A percentile compares a stretch with the other conserved stretches of the same genome.
phyloP scores from a whole-genome alignment of 2,888 invertebrate genomes.

The Pemphredon lugubris region DNA sequence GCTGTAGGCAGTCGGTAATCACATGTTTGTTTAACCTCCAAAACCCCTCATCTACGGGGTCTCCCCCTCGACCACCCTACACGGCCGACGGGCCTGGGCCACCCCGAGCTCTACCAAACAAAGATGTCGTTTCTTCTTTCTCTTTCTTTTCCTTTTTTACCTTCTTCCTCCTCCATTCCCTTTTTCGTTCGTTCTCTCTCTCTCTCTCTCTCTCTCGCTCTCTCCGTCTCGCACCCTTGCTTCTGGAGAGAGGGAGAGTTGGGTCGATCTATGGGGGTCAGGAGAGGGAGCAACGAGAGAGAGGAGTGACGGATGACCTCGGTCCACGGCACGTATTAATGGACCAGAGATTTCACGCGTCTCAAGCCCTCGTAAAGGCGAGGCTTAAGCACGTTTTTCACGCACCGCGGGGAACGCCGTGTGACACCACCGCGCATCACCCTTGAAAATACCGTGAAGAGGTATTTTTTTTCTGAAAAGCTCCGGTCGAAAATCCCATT shows the following conservation, averaged over 20 bases:
- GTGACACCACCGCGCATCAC: slow-evolving; percentile 11
- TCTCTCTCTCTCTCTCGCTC: slow-evolving; percentile 36
- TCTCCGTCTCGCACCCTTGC: neutral
- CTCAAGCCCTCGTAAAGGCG: slow-evolving; percentile 73
- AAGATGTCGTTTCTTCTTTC: slow-evolving; percentile 70
- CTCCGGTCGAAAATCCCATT: neutral
- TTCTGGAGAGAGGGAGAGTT: too few relatives aligned
- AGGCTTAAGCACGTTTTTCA: slow-evolving; percentile 64
- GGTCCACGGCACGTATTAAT: slow-evolving; percentile 74
- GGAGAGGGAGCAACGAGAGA: slow-evolving; percentile 28
- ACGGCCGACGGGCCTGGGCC: slow-evolving; percentile 72
- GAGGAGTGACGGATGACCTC: slow-evolving; percentile 74
- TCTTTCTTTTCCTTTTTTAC: slow-evolving; percentile 51
- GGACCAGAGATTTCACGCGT: slow-evolving; percentile 78
- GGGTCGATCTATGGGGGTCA: slow-evolving; percentile 39
- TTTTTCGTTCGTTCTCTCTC: slow-evolving; percentile 27
- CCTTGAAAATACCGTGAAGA: slow-evolving; percentile 3
- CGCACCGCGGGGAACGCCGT: slow-evolving; percentile 35
- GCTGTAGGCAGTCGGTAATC: slow-evolving; percentile 81
- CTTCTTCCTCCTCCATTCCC: slow-evolving; percentile 46
- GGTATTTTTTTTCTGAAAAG: too few relatives aligned
- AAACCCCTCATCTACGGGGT: slow-evolving; percentile 79
- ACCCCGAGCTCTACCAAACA: slow-evolving; percentile 76
- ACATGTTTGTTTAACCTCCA: slow-evolving; percentile 81
- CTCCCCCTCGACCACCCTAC: slow-evolving; percentile 71